Evolutionary conservation across 2,888 invertebrate species (phyloP).

Genomic region (Venusia cambrica): DNA sequence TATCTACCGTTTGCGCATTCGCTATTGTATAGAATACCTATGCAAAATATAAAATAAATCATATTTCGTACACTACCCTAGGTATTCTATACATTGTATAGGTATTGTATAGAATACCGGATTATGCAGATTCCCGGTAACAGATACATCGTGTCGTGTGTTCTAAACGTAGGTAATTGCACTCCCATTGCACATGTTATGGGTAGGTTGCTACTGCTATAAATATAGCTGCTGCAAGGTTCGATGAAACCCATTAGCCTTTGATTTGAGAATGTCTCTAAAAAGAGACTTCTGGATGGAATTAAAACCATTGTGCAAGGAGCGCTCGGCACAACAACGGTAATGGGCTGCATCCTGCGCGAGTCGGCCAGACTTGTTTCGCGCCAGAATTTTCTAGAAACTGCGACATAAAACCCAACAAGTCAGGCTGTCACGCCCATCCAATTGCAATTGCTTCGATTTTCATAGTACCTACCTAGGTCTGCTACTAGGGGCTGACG

Average conservation of each 20-base stretch:
- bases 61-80: too few species aligned
- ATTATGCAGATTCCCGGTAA: too few species aligned
- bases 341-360: constrained; percentile 67
- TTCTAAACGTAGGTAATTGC: constrained; percentile 11
- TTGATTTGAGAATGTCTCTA: constrained; percentile 21
- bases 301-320: constrained; percentile 47
- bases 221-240: too few species aligned
- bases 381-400: constrained; percentile 75
- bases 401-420: constrained; percentile 33
- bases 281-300: constrained; percentile 29
- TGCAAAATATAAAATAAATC: too few species aligned
- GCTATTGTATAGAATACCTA: too few species aligned
- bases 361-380: constrained; percentile 47
- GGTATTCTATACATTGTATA: too few species aligned
- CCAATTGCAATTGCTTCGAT: too few species aligned
- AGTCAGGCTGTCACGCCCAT: constrained; percentile 19
- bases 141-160: constrained; percentile 7
- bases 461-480: constrained; percentile 14
- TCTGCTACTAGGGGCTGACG: too few species aligned
- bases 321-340: constrained; percentile 49
- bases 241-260: constrained; percentile 16
- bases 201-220: too few species aligned
- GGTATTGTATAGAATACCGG: too few species aligned
- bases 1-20: too few species aligned
- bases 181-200: constrained; percentile 4